phyloP scores from a whole-genome alignment of 2,888 invertebrate species.

The Drosophila stalkeri region DNA sequence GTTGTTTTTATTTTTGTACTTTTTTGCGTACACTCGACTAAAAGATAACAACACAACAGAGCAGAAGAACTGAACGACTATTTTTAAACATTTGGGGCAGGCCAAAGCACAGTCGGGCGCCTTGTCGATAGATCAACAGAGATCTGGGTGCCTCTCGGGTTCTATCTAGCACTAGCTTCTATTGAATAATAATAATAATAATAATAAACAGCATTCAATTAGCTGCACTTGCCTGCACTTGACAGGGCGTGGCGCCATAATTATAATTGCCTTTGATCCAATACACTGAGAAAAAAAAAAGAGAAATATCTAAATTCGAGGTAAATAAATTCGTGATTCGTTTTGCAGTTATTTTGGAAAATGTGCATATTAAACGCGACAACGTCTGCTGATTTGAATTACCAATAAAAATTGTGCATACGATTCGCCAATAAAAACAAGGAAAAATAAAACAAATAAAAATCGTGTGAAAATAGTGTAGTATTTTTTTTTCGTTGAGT shows the following conservation, averaged over 20 bases:
- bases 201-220: conserved; percentile 67
- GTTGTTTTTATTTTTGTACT: conserved; percentile 37
- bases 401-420: conserved; percentile 43
- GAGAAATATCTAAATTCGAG: background rate
- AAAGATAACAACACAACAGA: conserved; percentile 70
- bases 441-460: conserved; percentile 8
- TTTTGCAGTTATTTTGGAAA: conserved; percentile 54
- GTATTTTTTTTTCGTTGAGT: background rate
- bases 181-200: conserved; percentile 61
- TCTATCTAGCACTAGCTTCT: conserved; percentile 4
- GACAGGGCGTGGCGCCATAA: conserved; percentile 51
- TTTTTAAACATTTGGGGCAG: conserved; percentile 79
- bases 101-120: conserved; percentile 54
- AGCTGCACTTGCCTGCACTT: conserved; percentile 50
- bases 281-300: conserved; percentile 4
- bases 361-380: conserved; percentile 67
- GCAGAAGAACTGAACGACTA: conserved; percentile 56
- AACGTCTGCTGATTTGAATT: conserved; percentile 48
- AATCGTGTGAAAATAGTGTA: conserved; percentile 41
- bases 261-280: conserved; percentile 45
- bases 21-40: conserved; percentile 47
- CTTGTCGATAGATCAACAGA: conserved; percentile 63
- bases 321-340: background rate
- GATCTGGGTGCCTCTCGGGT: background rate
- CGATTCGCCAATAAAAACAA: conserved; percentile 3